Percentiles rank a stretch among this genome's conserved stretches.
Evolutionary conservation across 2,797 vertebrate genomes (phyloP).

Genomic region (Sternotherus odoratus): DNA sequence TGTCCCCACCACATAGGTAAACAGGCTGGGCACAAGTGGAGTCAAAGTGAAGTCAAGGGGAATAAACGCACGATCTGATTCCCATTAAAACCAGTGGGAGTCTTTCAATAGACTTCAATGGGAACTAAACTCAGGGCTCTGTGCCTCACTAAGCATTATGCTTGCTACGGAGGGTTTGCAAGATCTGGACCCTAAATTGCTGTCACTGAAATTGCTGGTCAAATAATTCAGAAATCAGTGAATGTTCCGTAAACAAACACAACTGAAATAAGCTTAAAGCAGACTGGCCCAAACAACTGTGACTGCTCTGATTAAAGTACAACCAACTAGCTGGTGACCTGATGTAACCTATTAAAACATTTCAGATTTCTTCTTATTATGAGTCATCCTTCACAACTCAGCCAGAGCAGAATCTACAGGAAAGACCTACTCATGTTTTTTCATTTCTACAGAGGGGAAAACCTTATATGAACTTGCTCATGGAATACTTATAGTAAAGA

Average conservation of each 20-base stretch:
- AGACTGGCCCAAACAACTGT: constrained; percentile 54
- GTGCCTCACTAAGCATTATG: not conserved
- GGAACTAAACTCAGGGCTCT: not conserved
- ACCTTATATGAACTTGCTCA: constrained; percentile 4
- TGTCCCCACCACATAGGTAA: not conserved
- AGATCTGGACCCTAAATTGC: not conserved
- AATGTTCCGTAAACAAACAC: constrained; percentile 42
- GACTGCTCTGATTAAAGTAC: constrained; percentile 66
- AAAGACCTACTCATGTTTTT: not conserved
- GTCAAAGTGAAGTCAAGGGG: not conserved
- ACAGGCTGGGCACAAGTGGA: not conserved
- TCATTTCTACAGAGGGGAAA: constrained; percentile 29
- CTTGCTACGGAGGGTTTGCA: fast-evolving
- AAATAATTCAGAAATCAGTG: constrained; percentile 23
- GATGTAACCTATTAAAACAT: constrained; percentile 54
- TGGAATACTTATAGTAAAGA: constrained; percentile 8
- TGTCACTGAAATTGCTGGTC: not conserved
- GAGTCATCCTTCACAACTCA: constrained; percentile 53
- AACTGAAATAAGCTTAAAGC: constrained; percentile 43
- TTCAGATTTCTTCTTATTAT: constrained; percentile 23
- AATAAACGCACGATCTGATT: not conserved
- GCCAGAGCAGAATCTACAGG: constrained; percentile 24
- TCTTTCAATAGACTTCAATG: not conserved
- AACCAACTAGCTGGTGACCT: constrained; percentile 49
- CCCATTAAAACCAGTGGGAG: fast-evolving